Conservation (phyloP, 2,797 vertebrate genomes). For the Centropyge bicolor region DNA sequence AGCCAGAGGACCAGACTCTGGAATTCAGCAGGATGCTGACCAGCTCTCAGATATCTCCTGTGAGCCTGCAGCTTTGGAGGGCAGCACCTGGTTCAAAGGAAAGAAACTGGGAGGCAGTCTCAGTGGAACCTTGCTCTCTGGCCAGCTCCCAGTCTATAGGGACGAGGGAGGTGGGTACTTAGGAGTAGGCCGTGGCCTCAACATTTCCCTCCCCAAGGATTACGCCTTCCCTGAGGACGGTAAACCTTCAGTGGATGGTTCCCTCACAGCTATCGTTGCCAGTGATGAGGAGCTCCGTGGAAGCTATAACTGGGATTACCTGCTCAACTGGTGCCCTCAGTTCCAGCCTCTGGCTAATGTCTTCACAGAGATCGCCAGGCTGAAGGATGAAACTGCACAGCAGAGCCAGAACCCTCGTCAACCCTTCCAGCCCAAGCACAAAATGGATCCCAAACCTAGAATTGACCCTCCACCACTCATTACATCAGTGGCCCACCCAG, state of each 20-base stretch:
- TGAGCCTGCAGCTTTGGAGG: slow-evolving; percentile 91
- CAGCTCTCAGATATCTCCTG: slow-evolving; percentile 98
- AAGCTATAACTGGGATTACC: slow-evolving; percentile 99
- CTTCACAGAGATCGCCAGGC: slow-evolving; percentile 97
- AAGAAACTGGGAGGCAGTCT: slow-evolving; percentile 92
- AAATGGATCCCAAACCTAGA: slow-evolving; percentile 93
- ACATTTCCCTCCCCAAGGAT: slow-evolving; percentile 93
- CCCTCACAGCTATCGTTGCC: slow-evolving; percentile 96
- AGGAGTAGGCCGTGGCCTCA: slow-evolving; percentile 91
- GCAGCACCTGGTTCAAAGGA: slow-evolving; percentile 95
- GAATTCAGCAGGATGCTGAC: slow-evolving; percentile 98
- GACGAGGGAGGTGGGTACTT: slow-evolving; percentile 92
- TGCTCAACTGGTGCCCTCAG: slow-evolving; percentile 99
- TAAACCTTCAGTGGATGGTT: slow-evolving; percentile 94
- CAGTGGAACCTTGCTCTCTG: slow-evolving; percentile 90
- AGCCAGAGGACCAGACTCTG: slow-evolving; percentile 95
- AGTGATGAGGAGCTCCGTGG: slow-evolving; percentile 97
- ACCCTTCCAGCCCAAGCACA: slow-evolving; percentile 91
- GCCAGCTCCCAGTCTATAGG: slow-evolving; percentile 91
- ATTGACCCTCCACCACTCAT: slow-evolving; percentile 98
- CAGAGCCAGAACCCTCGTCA: slow-evolving; percentile 90
- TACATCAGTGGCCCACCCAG: slow-evolving; percentile 97
- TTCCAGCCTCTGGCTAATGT: slow-evolving; percentile 98
- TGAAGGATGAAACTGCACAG: slow-evolving; percentile 94
- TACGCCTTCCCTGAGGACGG: slow-evolving; percentile 96